A percentile compares a stretch with the other conserved stretches of the same genome.
phyloP scores from a whole-genome alignment of 1,140 invertebrate genomes.

The Dendroctonus valens region DNA sequence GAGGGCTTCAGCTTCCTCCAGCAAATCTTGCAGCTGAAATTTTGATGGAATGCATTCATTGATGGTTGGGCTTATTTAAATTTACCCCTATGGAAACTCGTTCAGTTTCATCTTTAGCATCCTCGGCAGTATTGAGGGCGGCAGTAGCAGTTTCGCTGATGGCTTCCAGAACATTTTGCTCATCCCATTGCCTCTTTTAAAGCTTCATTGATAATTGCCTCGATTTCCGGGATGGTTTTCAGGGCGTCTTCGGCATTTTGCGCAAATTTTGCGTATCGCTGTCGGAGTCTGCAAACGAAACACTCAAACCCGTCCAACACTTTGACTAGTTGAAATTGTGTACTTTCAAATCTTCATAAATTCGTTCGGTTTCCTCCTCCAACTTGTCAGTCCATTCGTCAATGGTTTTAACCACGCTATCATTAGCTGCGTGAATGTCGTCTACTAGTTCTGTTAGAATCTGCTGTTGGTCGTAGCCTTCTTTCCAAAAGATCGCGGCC shows the following conservation, averaged over 20 bases:
- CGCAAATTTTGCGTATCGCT: slow-evolving; percentile 81
- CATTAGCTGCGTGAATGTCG: slow-evolving; percentile 68
- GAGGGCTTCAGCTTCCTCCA: no score
- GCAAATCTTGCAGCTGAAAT: no score
- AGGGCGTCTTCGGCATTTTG: slow-evolving; percentile 65
- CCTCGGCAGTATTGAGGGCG: no score
- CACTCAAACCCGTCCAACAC: slow-evolving; percentile 32
- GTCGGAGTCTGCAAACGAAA: slow-evolving; percentile 73
- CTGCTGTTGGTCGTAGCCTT: slow-evolving; percentile 60
- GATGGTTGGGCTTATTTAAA: no score
- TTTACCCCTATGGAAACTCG: no score
- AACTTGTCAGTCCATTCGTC: slow-evolving; percentile 80
- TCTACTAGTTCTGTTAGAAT: slow-evolving; percentile 65
- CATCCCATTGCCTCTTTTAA: slow-evolving; percentile 64
- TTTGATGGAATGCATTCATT: no score
- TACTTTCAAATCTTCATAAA: slow-evolving; percentile 79
- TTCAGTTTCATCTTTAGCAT: slow-evolving; percentile 77
- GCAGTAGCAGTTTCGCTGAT: no score
- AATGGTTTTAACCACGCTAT: slow-evolving; percentile 77
- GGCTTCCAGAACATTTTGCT: slow-evolving; percentile 72
- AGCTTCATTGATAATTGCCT: slow-evolving; percentile 56
- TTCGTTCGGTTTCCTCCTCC: slow-evolving; percentile 80
- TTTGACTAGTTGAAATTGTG: slow-evolving; percentile 12
- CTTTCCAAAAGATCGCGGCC: slow-evolving; percentile 51
- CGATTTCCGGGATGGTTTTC: slow-evolving; percentile 59